Base-by-base conservation (phyloP, 2,888 invertebrate species). In the Acrobasis repandana region DNA sequence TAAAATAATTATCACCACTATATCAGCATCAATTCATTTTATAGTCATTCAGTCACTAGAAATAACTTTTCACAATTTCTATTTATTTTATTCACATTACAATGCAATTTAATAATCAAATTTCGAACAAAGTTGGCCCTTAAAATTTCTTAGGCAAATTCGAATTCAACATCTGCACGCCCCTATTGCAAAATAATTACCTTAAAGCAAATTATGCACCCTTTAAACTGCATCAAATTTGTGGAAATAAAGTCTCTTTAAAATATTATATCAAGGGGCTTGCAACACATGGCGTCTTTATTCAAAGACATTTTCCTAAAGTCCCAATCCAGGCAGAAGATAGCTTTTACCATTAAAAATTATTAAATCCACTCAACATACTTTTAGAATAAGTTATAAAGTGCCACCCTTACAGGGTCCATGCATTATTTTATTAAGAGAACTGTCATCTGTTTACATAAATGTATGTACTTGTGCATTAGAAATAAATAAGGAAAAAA, bases 101-200 rank as follows among this genome's bases (percentile, higher is more conserved):
- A 66, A 69, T 68, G 67, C 71, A 76, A 79, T 80, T 86, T 85
- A 83, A 88, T 86, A 85, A 83, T 65, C 79, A 82, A 83, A 75
- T 83, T 80, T 70, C 65, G 61, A 73, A 75, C 79, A 79, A 83
- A 85, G 71, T 85, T 86, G 80, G 80, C 78, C 76, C 79, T 74
- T 67, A 71, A 76, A 82, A 82, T 80, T 83, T 81, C 85, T 84
- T 84, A 78, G 77, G 18, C 80, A 79, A 79, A 85, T 85, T 86
- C 74, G 72, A 79, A 76, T 74, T 77, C 80, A 78, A 80, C 91
- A 91, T 87, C 90, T 92, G 91, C 82, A 86, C 79, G 79, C 79
- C 83, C 84, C 89, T 85, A 91, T 90, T 83, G 85, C 84, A 83
- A 88, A 85, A 90, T 92, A 91, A 92, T 91, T 90, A 89, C 80